These are phyloP conservation scores for Monarcha castaneiventris DNA, from an alignment of 2,113 vertebrate species.

Conservation along the genomic window DNA sequence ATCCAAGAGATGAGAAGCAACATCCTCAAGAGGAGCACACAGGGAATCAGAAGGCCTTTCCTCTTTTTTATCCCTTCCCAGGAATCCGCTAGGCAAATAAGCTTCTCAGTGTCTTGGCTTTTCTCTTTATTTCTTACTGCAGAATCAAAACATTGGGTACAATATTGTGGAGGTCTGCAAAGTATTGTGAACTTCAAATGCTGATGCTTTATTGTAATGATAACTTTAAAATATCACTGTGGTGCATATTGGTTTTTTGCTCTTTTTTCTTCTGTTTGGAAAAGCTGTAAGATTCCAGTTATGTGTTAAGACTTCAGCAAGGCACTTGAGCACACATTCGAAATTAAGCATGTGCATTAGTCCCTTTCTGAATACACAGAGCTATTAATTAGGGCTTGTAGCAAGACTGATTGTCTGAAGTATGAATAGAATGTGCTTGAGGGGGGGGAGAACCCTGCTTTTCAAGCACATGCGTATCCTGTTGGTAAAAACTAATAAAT, in stretches of 20 bases:
- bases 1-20: background rate
- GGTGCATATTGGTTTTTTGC: background rate
- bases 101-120: background rate
- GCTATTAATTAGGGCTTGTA: constrained; percentile 30
- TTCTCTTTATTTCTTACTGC: background rate
- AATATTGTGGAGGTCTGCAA: background rate
- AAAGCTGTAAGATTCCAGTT: background rate
- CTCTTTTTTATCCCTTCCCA: background rate
- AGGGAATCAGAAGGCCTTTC: background rate
- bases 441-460: background rate
- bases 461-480: background rate
- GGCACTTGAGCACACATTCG: background rate
- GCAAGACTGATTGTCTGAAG: background rate
- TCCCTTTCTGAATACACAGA: background rate
- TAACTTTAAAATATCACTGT: background rate
- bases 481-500: background rate
- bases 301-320: background rate
- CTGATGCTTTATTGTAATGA: background rate
- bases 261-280: background rate
- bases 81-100: background rate
- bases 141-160: background rate
- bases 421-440: background rate
- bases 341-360: constrained; percentile 15
- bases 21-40: background rate
- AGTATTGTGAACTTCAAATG: background rate